Evolutionary conservation across 1,140 invertebrate genomes (phyloP).

Genomic region (Pemphigus obesinymphae): DNA sequence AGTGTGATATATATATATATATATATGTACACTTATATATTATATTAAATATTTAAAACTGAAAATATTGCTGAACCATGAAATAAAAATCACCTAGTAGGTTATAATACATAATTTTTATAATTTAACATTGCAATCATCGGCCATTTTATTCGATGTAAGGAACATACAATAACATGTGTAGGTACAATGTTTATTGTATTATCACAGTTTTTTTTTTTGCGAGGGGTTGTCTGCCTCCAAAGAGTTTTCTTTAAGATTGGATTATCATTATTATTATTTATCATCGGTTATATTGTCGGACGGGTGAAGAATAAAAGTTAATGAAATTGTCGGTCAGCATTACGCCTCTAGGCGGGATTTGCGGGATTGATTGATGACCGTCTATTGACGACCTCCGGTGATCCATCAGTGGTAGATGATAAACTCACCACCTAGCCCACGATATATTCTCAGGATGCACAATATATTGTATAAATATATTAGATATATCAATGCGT

Average conservation of each 20-base stretch:
- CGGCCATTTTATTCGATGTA: too few relatives aligned
- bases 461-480: not conserved
- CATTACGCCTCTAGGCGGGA: not conserved
- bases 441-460: not conserved
- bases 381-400: constrained; percentile 32
- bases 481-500: not conserved
- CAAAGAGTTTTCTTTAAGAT: not conserved
- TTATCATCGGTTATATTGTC: constrained; percentile 31
- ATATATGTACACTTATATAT: too few relatives aligned
- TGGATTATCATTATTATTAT: constrained; percentile 13
- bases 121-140: too few relatives aligned
- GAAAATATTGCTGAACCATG: too few relatives aligned
- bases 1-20: too few relatives aligned
- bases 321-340: constrained; percentile 39
- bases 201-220: not conserved
- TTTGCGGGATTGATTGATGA: constrained; percentile 29
- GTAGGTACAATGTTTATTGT: not conserved
- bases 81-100: too few relatives aligned
- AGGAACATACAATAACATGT: too few relatives aligned
- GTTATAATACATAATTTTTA: too few relatives aligned
- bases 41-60: too few relatives aligned
- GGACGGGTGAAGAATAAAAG: constrained; percentile 9
- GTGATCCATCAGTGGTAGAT: constrained; percentile 33
- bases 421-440: not conserved
- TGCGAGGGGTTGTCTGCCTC: too few relatives aligned